These are phyloP conservation scores for Tyria jacobaeae DNA, from an alignment of 2,888 invertebrate species.

Conservation along the genomic window DNA sequence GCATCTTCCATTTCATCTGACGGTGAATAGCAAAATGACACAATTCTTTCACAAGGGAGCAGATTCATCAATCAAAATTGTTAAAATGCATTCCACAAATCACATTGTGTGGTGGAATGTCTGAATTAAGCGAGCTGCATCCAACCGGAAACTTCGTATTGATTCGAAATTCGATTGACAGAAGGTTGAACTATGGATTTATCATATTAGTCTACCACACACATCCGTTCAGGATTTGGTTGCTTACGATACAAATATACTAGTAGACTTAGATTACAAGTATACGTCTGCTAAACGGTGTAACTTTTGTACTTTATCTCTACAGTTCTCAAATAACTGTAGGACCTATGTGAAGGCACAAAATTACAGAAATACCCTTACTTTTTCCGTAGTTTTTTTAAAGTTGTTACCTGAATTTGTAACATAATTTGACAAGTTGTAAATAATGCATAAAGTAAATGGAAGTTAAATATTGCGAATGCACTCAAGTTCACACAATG, in stretches of 20 bases:
- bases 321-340: too few relatives aligned
- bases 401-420: too few relatives aligned
- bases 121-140: conserved; percentile 18
- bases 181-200: conserved; percentile 20
- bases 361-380: too few relatives aligned
- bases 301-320: too few relatives aligned
- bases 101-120: conserved; percentile 5
- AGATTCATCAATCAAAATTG: conserved; percentile 6
- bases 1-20: background rate
- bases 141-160: conserved; percentile 19
- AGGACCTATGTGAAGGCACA: too few relatives aligned
- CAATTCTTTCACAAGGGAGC: background rate
- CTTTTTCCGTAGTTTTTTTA: too few relatives aligned
- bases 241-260: conserved; percentile 2
- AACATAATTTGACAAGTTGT: too few relatives aligned
- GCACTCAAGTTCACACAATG: too few relatives aligned
- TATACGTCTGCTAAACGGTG: too few relatives aligned
- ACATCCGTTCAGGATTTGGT: conserved; percentile 16
- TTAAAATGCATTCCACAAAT: conserved; percentile 5
- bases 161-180: conserved; percentile 21
- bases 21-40: background rate
- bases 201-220: conserved; percentile 17
- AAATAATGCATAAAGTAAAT: too few relatives aligned
- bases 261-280: background rate
- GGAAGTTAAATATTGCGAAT: too few relatives aligned